Percentiles rank a stretch among this genome's conserved stretches.
phyloP scores from a whole-genome alignment of 2,113 vertebrate species.

The Siniperca knerii region DNA sequence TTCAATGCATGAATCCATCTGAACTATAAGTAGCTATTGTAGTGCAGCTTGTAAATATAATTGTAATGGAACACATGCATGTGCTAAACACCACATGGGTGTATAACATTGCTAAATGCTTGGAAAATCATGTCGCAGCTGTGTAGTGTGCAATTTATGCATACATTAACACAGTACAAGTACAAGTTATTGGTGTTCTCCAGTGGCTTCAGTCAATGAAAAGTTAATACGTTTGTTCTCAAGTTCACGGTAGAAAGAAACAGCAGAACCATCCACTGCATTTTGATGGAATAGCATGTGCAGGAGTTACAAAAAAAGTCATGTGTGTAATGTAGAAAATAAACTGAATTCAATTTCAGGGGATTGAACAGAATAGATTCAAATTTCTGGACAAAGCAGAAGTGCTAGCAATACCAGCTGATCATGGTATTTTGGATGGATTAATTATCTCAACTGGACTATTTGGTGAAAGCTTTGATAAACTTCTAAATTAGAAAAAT shows the following conservation, averaged over 20 bases:
- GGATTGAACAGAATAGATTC: not conserved
- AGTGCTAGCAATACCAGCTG: not conserved
- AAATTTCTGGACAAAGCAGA: not conserved
- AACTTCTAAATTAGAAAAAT: not conserved
- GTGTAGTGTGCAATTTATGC: not conserved
- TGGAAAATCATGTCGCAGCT: not conserved
- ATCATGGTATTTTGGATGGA: not conserved
- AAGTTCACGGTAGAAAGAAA: not conserved
- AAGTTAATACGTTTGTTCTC: not conserved
- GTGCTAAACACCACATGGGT: slow-evolving; percentile 18
- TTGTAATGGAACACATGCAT: not conserved
- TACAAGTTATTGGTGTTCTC: not conserved
- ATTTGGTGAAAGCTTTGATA: not conserved
- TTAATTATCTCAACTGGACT: slow-evolving; percentile 8
- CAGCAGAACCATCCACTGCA: not conserved
- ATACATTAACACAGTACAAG: not conserved
- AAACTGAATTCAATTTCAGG: not conserved
- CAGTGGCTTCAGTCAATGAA: not conserved
- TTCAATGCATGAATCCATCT: not conserved
- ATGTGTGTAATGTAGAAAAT: not conserved
- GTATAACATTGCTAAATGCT: slow-evolving; percentile 4
- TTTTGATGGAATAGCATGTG: not conserved
- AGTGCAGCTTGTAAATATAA: slow-evolving; percentile 3
- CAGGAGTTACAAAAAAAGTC: not conserved
- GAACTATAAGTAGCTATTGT: not conserved